These are phyloP conservation scores for Euclidia mi DNA, from an alignment of 2,888 invertebrate genomes.

Conservation along the genomic window DNA sequence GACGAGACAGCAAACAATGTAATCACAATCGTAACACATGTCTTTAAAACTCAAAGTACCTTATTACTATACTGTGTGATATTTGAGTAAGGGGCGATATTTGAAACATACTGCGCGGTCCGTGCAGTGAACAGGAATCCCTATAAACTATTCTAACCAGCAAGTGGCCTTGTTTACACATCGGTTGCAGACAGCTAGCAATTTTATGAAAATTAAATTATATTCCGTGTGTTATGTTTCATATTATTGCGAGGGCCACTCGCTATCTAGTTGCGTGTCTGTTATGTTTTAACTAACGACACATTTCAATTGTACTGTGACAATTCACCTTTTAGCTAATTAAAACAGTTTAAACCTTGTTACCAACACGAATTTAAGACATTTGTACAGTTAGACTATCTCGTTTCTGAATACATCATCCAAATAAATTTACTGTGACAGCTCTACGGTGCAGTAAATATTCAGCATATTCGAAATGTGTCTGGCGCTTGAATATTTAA, in stretches of 20 bases:
- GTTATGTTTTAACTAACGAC: not conserved
- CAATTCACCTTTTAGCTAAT: conserved; percentile 2
- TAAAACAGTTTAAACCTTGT: conserved; percentile 1
- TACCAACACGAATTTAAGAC: not conserved
- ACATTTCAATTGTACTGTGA: not conserved
- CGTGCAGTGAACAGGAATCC: too few species aligned
- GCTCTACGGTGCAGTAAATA: not conserved
- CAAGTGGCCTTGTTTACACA: not conserved
- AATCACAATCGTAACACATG: too few species aligned
- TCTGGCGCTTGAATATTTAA: not conserved
- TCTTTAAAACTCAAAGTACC: too few species aligned
- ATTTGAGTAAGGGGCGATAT: too few species aligned
- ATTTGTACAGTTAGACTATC: not conserved
- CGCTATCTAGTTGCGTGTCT: conserved; percentile 3
- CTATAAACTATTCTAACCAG: not conserved
- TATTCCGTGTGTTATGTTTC: not conserved
- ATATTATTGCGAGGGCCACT: not conserved
- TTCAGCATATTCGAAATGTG: not conserved
- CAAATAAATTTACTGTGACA: not conserved
- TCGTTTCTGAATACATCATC: not conserved
- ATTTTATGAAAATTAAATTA: not conserved
- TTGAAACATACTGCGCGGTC: too few species aligned
- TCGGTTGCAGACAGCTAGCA: not conserved
- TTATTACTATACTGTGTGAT: too few species aligned
- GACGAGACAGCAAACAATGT: too few species aligned